Base-by-base conservation (phyloP, 2,888 invertebrate species). In the Mycalesis mineus region DNA sequence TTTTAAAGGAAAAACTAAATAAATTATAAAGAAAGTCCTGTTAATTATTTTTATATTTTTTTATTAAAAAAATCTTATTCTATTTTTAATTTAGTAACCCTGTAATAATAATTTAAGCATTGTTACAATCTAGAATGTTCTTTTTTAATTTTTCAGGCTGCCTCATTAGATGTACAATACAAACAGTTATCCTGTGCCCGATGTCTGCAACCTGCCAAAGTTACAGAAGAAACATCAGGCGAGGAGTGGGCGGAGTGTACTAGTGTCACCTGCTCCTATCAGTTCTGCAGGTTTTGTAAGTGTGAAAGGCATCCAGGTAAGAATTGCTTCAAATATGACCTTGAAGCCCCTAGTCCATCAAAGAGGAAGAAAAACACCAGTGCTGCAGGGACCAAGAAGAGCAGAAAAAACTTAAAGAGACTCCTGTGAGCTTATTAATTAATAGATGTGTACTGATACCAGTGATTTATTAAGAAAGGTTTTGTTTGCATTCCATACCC, bases 171-270 rank as follows among this genome's bases (percentile, higher is more conserved):
- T 65, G 60, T 72, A 7, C 75, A n/a, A n/a, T n/a, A 85, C 8
- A 66, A 77, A 48, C 87, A 90, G 65, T 64, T 86, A 58, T 68
- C 79, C 37, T 91, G 91, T 77, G 78, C 79, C 17, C 75, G 83
- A 33, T 90, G 91, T 63, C 67, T 74, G 22, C 80, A 82, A 47
- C 90, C 90, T 13, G 86, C 90, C n/a, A 86, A 85, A 69, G 78
- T 90, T n/a, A 84, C 81, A 45, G 72, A 79, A 59, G 86, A 87
- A 65, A 48, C 62, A 31, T 68, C 77, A 37, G 88, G 86, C 57
- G 91, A 91, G 76, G 82, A 89, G 70, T 91, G 91, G 91, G 88
- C 84, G 52, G 86, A 90, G 72, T 92, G 92, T 72, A 86, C 85
- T 64, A 85, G 84, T 70, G 66, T 63, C 57, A 80, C 81, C 66